Conservation (phyloP, 2,797 vertebrate genomes). For the Alectoris magna region DNA sequence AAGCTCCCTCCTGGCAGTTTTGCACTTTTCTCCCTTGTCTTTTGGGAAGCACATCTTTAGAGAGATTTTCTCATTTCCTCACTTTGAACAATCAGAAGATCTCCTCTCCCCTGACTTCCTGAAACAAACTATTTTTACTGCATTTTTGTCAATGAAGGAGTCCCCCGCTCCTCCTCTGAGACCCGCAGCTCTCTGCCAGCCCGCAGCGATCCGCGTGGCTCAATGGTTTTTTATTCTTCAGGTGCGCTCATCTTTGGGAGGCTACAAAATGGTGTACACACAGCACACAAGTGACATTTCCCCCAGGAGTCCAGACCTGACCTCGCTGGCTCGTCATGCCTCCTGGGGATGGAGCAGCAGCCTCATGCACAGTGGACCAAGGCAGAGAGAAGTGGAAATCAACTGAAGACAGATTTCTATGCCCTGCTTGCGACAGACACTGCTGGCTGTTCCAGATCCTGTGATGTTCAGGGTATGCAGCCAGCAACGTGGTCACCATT, state of each 20-base stretch:
- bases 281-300: not conserved
- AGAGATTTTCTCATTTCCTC: not conserved
- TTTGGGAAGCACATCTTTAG: not conserved
- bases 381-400: not conserved
- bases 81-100: not conserved
- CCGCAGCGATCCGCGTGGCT: not conserved
- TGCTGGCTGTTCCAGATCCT: not conserved
- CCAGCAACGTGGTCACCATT: not conserved
- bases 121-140: not conserved
- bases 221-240: not conserved
- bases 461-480: accelerated
- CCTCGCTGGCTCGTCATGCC: not conserved
- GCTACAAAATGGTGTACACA: not conserved
- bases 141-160: not conserved
- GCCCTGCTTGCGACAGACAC: not conserved
- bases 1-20: not conserved
- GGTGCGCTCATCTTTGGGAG: accelerated
- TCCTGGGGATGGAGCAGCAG: not conserved
- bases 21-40: not conserved
- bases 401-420: not conserved
- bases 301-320: not conserved
- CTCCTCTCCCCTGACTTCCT: not conserved
- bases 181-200: not conserved
- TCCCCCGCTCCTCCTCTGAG: accelerated
- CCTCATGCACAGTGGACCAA: not conserved